phyloP scores from a whole-genome alignment of 1,140 invertebrate genomes.

The Rhyzopertha dominica region DNA sequence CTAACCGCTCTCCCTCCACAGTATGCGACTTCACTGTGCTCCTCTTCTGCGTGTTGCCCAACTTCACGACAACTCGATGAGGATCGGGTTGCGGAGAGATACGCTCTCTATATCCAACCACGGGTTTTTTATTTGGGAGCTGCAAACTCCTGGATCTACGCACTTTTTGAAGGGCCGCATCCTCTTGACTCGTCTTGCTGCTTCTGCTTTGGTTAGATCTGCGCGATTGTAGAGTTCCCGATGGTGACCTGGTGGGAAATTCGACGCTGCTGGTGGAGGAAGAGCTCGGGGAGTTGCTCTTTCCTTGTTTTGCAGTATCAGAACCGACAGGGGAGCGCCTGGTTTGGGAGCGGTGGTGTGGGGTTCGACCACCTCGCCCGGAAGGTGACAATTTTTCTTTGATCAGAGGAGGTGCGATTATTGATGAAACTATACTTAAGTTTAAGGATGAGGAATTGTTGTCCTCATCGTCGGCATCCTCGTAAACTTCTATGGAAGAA shows the following conservation, averaged over 20 bases:
- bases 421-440: constrained; percentile 32
- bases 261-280: constrained; percentile 49
- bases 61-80: constrained; percentile 46
- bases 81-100: constrained; percentile 42
- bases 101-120: too few relatives aligned
- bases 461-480: constrained; percentile 54
- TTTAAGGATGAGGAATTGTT: constrained; percentile 49
- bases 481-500: constrained; percentile 53
- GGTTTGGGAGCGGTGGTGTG: constrained; percentile 36
- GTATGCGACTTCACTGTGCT: constrained; percentile 16
- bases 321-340: constrained; percentile 48
- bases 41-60: constrained; percentile 27
- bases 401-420: constrained; percentile 11
- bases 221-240: constrained; percentile 38
- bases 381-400: constrained; percentile 47
- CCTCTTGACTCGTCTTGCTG: constrained; percentile 29
- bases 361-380: constrained; percentile 35
- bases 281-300: constrained; percentile 47
- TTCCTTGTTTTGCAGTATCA: constrained; percentile 44
- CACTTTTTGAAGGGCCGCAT: constrained; percentile 47
- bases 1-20: constrained; percentile 41
- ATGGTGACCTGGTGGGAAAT: constrained; percentile 38
- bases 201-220: constrained; percentile 33
- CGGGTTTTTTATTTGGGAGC: constrained; percentile 51
- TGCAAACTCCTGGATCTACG: constrained; percentile 53